These are phyloP conservation scores for Dugesia japonica DNA, from an alignment of 2,888 invertebrate species.

Conservation along the genomic window DNA sequence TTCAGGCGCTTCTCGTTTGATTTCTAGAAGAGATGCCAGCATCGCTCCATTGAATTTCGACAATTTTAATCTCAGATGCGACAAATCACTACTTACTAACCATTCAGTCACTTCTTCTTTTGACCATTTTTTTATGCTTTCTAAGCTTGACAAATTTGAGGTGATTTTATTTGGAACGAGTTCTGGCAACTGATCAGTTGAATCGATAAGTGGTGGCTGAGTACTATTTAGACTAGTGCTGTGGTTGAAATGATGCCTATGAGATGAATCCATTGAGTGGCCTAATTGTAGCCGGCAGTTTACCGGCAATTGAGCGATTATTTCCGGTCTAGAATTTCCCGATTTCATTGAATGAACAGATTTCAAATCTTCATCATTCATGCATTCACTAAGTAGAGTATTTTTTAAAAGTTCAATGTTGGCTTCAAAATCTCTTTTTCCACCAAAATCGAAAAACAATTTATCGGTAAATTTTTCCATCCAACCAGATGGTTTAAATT, in stretches of 20 bases:
- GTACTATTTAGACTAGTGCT: background rate
- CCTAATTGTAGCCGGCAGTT: slow-evolving; percentile 14
- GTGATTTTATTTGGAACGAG: background rate
- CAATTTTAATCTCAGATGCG: slow-evolving; percentile 33
- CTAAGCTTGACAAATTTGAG: background rate
- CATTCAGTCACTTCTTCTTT: slow-evolving; percentile 20
- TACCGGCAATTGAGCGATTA: slow-evolving; percentile 2
- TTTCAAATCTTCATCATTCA: slow-evolving; percentile 6
- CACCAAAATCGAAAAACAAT: slow-evolving; percentile 43
- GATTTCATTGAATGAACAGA: slow-evolving; percentile 3
- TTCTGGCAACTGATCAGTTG: slow-evolving; percentile 2
- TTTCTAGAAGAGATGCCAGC: slow-evolving; percentile 39
- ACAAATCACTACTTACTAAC: slow-evolving; percentile 17
- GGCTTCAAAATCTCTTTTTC: slow-evolving; percentile 38
- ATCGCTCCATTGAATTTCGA: slow-evolving; percentile 40
- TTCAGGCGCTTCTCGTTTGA: slow-evolving; percentile 42
- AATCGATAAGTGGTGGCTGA: background rate
- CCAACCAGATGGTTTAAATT: slow-evolving; percentile 46
- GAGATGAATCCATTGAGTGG: background rate
- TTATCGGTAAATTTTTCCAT: slow-evolving; percentile 43
- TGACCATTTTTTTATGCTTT: slow-evolving; percentile 6
- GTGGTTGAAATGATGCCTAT: slow-evolving; percentile 1
- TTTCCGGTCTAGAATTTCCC: slow-evolving; percentile 12
- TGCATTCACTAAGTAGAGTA: slow-evolving; percentile 1
- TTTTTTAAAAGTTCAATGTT: slow-evolving; percentile 8